Evolutionary conservation across 1,140 invertebrate genomes (phyloP).

Genomic region (Neodiprion virginianus): DNA sequence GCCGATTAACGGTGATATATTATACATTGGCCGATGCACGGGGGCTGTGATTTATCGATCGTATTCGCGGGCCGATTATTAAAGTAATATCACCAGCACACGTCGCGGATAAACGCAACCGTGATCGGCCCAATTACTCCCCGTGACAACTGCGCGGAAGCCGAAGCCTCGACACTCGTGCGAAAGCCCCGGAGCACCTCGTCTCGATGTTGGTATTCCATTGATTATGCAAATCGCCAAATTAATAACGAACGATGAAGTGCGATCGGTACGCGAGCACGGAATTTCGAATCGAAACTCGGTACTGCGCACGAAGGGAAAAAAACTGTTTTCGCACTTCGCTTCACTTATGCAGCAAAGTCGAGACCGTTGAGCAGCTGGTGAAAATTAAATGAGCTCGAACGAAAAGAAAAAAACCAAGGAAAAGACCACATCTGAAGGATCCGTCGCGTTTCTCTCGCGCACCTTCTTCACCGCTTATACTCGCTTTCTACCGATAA

Average conservation of each 20-base stretch:
- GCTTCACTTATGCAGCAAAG: neutral
- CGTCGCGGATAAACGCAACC: neutral
- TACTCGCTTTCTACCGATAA: constrained; percentile 35
- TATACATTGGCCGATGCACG: neutral
- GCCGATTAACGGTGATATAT: constrained; percentile 5
- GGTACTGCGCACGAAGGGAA: too few species aligned
- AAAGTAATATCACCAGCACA: neutral
- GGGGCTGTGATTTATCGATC: neutral
- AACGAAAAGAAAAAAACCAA: neutral
- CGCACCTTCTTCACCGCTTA: too few species aligned
- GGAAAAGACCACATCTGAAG: neutral
- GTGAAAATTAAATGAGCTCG: constrained; percentile 7
- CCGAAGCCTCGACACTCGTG: neutral
- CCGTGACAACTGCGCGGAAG: neutral
- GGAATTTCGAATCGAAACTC: too few species aligned
- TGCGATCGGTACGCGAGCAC: too few species aligned
- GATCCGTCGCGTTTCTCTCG: too few species aligned
- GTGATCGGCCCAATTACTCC: neutral
- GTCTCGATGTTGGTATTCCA: neutral
- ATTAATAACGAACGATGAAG: neutral
- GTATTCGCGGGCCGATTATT: constrained; percentile 1
- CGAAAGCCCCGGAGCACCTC: neutral
- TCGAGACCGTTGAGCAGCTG: neutral
- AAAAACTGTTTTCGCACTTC: neutral
- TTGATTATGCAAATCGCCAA: neutral